Percentiles rank a stretch among this genome's conserved stretches.
These are phyloP conservation scores for Lytechinus variegatus DNA, from an alignment of 35 echinoderm and acorn worm genomes.

Conservation along the genomic window DNA sequence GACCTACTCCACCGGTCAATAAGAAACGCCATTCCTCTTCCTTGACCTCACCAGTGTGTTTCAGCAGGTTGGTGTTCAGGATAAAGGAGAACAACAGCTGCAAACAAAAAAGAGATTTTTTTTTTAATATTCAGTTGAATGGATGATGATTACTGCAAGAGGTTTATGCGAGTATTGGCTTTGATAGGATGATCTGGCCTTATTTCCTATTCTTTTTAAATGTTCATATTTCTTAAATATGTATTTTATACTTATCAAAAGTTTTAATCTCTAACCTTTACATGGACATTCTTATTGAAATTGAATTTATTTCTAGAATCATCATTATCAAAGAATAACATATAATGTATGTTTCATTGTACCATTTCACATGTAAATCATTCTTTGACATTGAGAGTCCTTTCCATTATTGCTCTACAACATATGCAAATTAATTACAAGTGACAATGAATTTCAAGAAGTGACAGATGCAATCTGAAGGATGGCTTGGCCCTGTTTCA, in stretches of 20 bases:
- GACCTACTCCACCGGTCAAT: slow-evolving; percentile 93
- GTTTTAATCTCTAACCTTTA: no score
- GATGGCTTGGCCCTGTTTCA: background rate
- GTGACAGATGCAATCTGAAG: background rate
- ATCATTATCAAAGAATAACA: no score
- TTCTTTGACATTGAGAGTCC: background rate
- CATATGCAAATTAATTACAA: background rate
- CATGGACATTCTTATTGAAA: no score
- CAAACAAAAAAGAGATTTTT: background rate
- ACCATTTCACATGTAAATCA: background rate
- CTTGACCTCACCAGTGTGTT: slow-evolving; percentile 86
- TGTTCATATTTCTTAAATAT: no score
- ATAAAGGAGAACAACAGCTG: slow-evolving; percentile 98
- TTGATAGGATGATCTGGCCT: no score
- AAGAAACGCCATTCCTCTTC: slow-evolving; percentile 99
- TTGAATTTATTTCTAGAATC: no score
- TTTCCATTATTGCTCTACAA: background rate
- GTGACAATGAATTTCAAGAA: background rate
- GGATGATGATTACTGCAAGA: no score
- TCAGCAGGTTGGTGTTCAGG: slow-evolving; percentile 87
- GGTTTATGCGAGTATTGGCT: no score
- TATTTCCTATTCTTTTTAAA: no score
- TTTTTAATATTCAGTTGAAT: no score
- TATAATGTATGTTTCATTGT: background rate
- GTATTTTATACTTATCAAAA: no score